These are phyloP conservation scores for Epinephelus lanceolatus DNA, from an alignment of 2,113 vertebrate genomes.

Conservation along the genomic window DNA sequence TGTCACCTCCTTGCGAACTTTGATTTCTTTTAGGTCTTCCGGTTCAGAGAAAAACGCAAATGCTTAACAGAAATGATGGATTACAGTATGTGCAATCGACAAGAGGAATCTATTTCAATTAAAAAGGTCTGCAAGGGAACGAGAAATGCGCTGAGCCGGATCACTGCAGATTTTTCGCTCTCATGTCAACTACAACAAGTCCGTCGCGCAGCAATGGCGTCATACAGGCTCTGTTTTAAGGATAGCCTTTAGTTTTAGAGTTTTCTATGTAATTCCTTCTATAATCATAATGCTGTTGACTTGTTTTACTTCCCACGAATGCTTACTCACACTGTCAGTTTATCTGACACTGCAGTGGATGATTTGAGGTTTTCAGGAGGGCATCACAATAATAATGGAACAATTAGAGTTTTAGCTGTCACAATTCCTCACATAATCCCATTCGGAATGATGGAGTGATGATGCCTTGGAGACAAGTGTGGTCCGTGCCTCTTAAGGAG, in stretches of 20 bases:
- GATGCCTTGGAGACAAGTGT: too few species aligned
- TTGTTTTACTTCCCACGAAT: too few species aligned
- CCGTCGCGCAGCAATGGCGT: slow-evolving; percentile 63
- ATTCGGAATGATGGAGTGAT: too few species aligned
- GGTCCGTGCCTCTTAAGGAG: too few species aligned
- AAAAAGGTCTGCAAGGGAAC: neutral
- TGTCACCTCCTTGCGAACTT: slow-evolving; percentile 53
- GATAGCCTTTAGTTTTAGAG: neutral
- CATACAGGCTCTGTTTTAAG: slow-evolving; percentile 3
- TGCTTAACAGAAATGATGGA: neutral
- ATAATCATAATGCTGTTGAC: too few species aligned
- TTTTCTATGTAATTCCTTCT: too few species aligned
- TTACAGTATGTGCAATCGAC: neutral
- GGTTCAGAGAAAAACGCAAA: slow-evolving; percentile 3
- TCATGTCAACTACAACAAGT: slow-evolving; percentile 32
- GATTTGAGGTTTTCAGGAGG: too few species aligned
- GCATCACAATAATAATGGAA: too few species aligned
- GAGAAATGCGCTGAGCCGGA: neutral
- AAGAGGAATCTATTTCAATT: neutral
- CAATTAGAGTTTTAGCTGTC: too few species aligned
- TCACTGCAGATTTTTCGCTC: slow-evolving; percentile 37
- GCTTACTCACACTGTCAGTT: too few species aligned
- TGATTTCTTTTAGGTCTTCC: slow-evolving; percentile 42
- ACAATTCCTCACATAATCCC: too few species aligned
- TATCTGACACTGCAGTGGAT: too few species aligned